Base-by-base conservation (phyloP, 2,888 invertebrate genomes). In the Nomada fabriciana region DNA sequence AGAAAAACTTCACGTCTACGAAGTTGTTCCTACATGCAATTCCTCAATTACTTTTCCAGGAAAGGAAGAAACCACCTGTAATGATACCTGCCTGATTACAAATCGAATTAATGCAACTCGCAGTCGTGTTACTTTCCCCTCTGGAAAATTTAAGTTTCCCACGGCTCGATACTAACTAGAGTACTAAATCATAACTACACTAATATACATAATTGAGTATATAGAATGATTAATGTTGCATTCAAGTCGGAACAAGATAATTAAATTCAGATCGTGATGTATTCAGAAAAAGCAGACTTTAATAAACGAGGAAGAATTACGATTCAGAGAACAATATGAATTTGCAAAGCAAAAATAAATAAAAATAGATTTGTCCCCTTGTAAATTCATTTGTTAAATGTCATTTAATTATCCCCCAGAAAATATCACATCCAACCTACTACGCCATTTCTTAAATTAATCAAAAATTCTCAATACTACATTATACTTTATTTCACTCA, bases 91-190 rank as follows among this genome's bases (percentile, higher is more conserved):
- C 57, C 15, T n/a, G 67, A 65, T 55, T 68, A 52, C 63, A 50
- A 76, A 42, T 76, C 76, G 47, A 76, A 63, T 42, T 70, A 77
- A 70, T 70, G 42, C 43, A 29, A 57, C 20, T 29, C 43, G 23
- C n/a, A 18, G 15, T 1, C 25, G 55, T 5, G 13, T 52, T 59
- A 71, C 79, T 75, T 79, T 79, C 65, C 65, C 79, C 23, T 18
- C 20, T 65, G 63, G 60, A 67, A 80, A 72, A 61, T 36, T 60
- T 20, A 23, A 47, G 59, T 65, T 64, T 79, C 80, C 36, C 79
- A 79, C 60, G 65, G 11, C 23, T 60, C 7, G 43, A 53, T 36
- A 53, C 70, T 53, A 18, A 36, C 29, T 65, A n/a, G 18, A 18
- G 2, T 20, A 5, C 10, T 67, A 23, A 57, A 57, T 57, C n/a